Evolutionary conservation across 1,140 invertebrate genomes (phyloP).

Genomic region (Papilio glaucus): DNA sequence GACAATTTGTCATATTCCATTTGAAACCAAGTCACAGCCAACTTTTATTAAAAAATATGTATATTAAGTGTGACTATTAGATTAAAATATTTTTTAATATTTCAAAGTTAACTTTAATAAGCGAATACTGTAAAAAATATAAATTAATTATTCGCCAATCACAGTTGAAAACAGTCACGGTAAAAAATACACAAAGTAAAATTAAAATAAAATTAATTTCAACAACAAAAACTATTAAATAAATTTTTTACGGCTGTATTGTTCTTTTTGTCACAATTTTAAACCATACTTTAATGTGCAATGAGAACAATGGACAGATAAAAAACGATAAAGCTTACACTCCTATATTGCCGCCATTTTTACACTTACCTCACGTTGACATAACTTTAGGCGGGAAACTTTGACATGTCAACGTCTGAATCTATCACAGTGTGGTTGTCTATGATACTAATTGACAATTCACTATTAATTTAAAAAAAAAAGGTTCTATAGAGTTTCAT

Average conservation of each 20-base stretch:
- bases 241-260: background rate
- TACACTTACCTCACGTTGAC: constrained; percentile 23
- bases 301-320: constrained; percentile 25
- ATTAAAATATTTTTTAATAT: no score
- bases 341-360: constrained; percentile 28
- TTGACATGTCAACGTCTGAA: constrained; percentile 16
- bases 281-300: constrained; percentile 34
- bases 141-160: no score
- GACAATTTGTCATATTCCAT: no score
- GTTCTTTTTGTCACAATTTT: constrained; percentile 17
- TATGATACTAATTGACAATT: background rate
- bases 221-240: background rate
- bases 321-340: constrained; percentile 20
- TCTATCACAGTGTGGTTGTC: background rate
- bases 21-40: no score
- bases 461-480: constrained; percentile 3
- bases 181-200: background rate
- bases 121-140: no score
- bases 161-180: background rate
- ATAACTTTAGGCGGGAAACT: constrained; percentile 24
- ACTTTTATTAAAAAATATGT: no score
- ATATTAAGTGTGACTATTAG: no score
- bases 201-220: background rate
- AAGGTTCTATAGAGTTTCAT: background rate
- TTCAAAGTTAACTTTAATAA: no score